phyloP scores from a whole-genome alignment of 2,888 invertebrate genomes.

The Sarcophaga carnaria region DNA sequence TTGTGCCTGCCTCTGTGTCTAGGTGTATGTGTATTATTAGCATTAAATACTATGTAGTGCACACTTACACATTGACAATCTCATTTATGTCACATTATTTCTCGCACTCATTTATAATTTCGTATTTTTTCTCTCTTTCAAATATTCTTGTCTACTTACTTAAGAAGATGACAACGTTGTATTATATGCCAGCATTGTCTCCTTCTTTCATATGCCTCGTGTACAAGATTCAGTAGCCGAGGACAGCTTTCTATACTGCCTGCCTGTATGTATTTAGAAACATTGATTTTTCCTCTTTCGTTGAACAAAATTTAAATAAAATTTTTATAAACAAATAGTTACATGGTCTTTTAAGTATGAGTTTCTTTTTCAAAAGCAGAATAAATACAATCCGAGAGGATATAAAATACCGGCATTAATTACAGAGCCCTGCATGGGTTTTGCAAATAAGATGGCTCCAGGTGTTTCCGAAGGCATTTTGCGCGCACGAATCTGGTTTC shows the following conservation, averaged over 20 bases:
- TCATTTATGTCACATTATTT: constrained; percentile 10
- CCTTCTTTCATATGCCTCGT: neutral
- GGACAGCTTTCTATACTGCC: neutral
- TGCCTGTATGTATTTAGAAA: neutral
- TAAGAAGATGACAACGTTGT: constrained; percentile 20
- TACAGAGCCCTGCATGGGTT: too few relatives aligned
- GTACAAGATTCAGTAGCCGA: neutral
- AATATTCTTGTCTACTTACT: neutral
- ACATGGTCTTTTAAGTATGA: too few relatives aligned
- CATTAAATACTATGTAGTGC: neutral
- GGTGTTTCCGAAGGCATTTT: too few relatives aligned
- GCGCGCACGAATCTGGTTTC: too few relatives aligned
- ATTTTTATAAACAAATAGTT: neutral
- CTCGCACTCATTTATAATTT: too few relatives aligned
- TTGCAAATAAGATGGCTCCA: too few relatives aligned
- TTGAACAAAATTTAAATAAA: neutral
- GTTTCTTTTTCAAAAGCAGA: too few relatives aligned
- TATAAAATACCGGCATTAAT: too few relatives aligned
- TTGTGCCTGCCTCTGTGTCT: too few relatives aligned
- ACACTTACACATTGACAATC: neutral
- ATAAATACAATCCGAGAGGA: too few relatives aligned
- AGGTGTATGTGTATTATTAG: constrained; percentile 6
- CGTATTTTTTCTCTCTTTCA: too few relatives aligned
- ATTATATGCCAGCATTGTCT: neutral
- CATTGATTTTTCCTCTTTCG: neutral